Evolutionary conservation across 2,113 vertebrate species (phyloP).

Genomic region (Grammomys dolichurus): DNA sequence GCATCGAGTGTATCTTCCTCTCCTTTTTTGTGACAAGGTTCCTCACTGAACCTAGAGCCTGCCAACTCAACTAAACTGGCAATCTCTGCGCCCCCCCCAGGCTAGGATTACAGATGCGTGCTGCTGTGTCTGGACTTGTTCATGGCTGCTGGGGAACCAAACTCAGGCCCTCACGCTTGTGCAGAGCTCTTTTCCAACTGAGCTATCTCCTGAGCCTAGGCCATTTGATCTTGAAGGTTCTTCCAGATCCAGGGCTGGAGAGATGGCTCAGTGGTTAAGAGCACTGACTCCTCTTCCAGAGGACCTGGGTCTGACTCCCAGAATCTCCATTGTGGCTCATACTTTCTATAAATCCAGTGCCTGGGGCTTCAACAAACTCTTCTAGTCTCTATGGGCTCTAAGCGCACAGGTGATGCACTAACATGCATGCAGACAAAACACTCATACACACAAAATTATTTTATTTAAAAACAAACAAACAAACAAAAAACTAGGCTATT

Average conservation of each 20-base stretch:
- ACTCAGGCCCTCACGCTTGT: no score
- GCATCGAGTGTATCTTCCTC: not conserved
- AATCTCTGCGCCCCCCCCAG: not conserved
- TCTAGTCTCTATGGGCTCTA: not conserved
- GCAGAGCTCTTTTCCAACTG: not conserved
- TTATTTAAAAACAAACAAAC: not conserved
- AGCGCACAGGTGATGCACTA: not conserved
- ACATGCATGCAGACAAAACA: not conserved
- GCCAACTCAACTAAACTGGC: not conserved
- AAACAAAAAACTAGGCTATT: no score
- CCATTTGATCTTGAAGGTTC: not conserved
- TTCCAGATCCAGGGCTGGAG: not conserved
- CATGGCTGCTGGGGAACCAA: not conserved
- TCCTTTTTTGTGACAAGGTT: not conserved
- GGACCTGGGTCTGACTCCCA: not conserved
- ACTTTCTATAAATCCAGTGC: not conserved
- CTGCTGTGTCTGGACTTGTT: not conserved
- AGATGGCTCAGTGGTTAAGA: not conserved
- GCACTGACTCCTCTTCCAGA: not conserved
- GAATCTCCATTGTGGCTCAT: not conserved
- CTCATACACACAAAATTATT: not conserved
- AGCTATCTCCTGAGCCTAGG: not conserved
- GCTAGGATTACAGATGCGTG: not conserved
- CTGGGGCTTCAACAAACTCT: not conserved
- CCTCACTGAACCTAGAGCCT: not conserved